Evolutionary conservation across 2,797 vertebrate genomes (phyloP).

Genomic region (Sebastes ruberrimus): DNA sequence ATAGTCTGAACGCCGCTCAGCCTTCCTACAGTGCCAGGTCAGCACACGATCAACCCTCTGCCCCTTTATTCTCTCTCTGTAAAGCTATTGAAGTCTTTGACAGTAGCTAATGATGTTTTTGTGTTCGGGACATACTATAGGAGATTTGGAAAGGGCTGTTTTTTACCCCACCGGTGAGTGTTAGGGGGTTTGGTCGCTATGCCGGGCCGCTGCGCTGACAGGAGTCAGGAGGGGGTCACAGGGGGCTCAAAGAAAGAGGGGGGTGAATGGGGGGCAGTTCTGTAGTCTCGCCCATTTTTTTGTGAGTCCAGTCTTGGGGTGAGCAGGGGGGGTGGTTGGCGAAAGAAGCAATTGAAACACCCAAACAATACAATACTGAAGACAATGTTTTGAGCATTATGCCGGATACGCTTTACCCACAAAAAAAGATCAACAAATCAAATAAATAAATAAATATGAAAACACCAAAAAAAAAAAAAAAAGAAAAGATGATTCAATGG

Average conservation of each 20-base stretch:
- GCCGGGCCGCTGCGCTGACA: slow-evolving; percentile 51
- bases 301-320: slow-evolving; percentile 61
- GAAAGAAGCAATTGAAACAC: slow-evolving; percentile 67
- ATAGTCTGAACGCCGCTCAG: slow-evolving; percentile 72
- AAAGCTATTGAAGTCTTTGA: slow-evolving; percentile 84
- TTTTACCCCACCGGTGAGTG: slow-evolving; percentile 43
- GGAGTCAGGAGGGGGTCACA: slow-evolving; percentile 50
- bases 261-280: slow-evolving; percentile 15
- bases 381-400: slow-evolving; percentile 67
- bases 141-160: slow-evolving; percentile 58
- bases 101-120: slow-evolving; percentile 78
- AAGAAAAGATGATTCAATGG: slow-evolving; percentile 23
- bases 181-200: slow-evolving; percentile 55
- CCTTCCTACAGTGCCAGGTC: slow-evolving; percentile 73
- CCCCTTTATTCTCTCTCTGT: slow-evolving; percentile 66
- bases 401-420: slow-evolving; percentile 36
- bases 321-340: neutral
- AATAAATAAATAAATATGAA: slow-evolving; percentile 78
- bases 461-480: slow-evolving; percentile 27
- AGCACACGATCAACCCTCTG: slow-evolving; percentile 63
- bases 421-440: slow-evolving; percentile 44
- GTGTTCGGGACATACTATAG: slow-evolving; percentile 59
- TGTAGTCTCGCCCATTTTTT: slow-evolving; percentile 63
- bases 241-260: slow-evolving; percentile 1
- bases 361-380: slow-evolving; percentile 72